Conservation (phyloP, 2,113 vertebrate species). For the Forbesichthys papilliferus region DNA sequence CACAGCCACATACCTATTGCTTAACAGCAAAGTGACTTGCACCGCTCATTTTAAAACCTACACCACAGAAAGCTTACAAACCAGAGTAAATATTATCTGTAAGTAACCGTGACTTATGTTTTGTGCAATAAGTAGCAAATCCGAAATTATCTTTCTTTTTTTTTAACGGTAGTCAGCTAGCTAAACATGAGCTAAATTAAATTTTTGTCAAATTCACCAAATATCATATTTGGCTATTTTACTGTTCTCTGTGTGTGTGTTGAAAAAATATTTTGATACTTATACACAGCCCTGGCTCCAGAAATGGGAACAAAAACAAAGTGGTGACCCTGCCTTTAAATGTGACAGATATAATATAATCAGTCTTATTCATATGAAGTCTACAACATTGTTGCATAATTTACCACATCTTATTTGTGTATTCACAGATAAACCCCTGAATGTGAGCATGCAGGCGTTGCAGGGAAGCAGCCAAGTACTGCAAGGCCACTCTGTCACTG, state of each 20-base stretch:
- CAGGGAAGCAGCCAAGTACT: background rate
- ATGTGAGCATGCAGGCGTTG: conserved; percentile 21
- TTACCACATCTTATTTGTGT: background rate
- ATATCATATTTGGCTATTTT: too few relatives aligned
- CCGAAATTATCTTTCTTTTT: too few relatives aligned
- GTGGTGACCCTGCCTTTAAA: background rate
- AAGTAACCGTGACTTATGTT: conserved; percentile 10
- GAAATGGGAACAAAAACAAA: too few relatives aligned
- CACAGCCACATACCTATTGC: conserved; percentile 11
- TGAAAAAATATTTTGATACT: too few relatives aligned
- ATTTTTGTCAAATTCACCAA: too few relatives aligned
- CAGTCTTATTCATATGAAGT: background rate
- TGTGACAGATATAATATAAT: background rate
- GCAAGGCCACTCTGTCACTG: conserved; percentile 18
- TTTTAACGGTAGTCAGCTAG: too few relatives aligned
- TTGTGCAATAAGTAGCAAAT: too few relatives aligned
- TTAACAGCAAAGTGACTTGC: conserved; percentile 31
- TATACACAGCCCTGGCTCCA: too few relatives aligned
- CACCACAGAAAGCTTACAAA: conserved; percentile 11
- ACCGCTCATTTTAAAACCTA: conserved; percentile 16
- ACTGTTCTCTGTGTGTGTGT: too few relatives aligned
- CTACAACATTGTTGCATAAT: too few relatives aligned
- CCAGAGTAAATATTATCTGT: conserved; percentile 41
- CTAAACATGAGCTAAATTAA: too few relatives aligned
- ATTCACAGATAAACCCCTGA: conserved; percentile 41